Evolutionary conservation across 2,888 invertebrate species (phyloP).

Genomic region (Agrotis exclamationis): DNA sequence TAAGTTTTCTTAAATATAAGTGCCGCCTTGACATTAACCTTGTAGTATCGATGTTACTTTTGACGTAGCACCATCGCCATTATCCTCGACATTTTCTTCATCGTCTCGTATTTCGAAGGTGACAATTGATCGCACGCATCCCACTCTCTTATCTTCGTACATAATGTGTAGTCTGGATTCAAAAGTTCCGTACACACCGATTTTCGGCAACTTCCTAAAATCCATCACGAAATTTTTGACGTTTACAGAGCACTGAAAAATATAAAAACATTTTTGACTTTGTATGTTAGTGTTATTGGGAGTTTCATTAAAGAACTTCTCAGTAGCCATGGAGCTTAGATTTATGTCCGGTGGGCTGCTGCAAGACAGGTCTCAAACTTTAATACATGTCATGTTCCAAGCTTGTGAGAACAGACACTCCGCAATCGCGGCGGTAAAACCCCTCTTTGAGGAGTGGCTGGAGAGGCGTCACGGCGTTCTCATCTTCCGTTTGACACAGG

Average conservation of each 20-base stretch:
- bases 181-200: slow-evolving; percentile 73
- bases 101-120: slow-evolving; percentile 41
- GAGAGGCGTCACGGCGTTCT: too few relatives aligned
- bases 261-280: background rate
- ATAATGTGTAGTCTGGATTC: slow-evolving; percentile 37
- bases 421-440: too few relatives aligned
- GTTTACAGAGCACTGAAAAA: slow-evolving; percentile 70
- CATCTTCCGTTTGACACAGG: too few relatives aligned
- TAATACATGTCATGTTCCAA: too few relatives aligned
- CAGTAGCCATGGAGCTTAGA: too few relatives aligned
- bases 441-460: too few relatives aligned
- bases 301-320: too few relatives aligned
- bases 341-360: too few relatives aligned
- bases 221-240: slow-evolving; percentile 72
- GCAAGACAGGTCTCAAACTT: too few relatives aligned
- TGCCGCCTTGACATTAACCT: background rate
- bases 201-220: slow-evolving; percentile 72
- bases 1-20: too few relatives aligned
- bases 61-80: background rate
- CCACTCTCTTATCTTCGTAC: background rate
- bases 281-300: too few relatives aligned
- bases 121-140: slow-evolving; percentile 54
- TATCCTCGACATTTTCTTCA: slow-evolving; percentile 11
- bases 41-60: background rate
- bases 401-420: too few relatives aligned